Evolutionary conservation across 2,113 vertebrate species (phyloP).

Genomic region (Cairina moschata): DNA sequence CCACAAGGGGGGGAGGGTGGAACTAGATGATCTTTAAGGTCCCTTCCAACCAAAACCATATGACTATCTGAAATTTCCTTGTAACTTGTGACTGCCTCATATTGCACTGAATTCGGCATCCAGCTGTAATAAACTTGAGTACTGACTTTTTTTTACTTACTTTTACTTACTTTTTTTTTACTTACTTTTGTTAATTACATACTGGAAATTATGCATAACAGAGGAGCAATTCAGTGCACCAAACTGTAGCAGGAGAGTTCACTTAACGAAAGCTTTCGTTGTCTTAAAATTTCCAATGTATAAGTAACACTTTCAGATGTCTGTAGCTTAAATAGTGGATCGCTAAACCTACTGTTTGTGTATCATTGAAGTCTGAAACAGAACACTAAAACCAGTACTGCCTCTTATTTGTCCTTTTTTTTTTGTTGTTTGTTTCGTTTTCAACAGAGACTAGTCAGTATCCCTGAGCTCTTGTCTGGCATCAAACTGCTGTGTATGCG

Average conservation of each 20-base stretch:
- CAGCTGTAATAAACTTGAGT: background rate
- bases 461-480: slow-evolving; percentile 95
- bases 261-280: background rate
- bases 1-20: too few relatives aligned
- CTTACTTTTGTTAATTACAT: background rate
- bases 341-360: background rate
- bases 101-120: background rate
- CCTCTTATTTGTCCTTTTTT: background rate
- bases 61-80: background rate
- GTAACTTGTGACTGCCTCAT: background rate
- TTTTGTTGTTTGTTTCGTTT: background rate
- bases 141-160: background rate
- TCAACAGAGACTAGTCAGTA: slow-evolving; percentile 91
- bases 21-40: too few relatives aligned
- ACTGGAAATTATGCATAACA: background rate
- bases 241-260: background rate
- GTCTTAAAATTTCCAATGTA: background rate
- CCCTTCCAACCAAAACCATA: too few relatives aligned
- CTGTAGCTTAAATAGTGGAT: background rate
- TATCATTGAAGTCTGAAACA: background rate
- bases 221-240: background rate
- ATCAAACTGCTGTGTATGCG: slow-evolving; percentile 98
- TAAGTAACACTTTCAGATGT: background rate
- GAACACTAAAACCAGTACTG: background rate
- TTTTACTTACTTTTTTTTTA: background rate